Conservation (phyloP, 2,113 vertebrate species). For the Lepisosteus osseus region DNA sequence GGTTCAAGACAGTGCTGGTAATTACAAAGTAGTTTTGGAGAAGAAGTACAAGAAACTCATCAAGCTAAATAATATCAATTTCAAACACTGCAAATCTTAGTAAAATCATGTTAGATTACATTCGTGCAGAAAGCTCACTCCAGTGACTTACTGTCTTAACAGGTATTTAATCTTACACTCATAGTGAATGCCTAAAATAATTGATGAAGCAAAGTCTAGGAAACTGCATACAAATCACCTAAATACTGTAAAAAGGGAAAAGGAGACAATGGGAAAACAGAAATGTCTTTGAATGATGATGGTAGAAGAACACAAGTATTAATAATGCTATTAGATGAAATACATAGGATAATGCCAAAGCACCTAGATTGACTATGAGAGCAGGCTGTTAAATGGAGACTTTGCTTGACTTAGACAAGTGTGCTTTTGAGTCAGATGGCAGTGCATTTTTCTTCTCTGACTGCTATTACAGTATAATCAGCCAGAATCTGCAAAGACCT, state of each 20-base stretch:
- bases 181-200: constrained; percentile 20
- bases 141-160: constrained; percentile 48
- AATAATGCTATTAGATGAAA: constrained; percentile 27
- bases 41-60: constrained; percentile 35
- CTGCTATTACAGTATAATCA: constrained; percentile 41
- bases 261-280: constrained; percentile 21
- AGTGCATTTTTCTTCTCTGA: constrained; percentile 37
- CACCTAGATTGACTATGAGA: constrained; percentile 16
- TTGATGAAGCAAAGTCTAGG: constrained; percentile 38
- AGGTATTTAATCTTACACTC: constrained; percentile 55
- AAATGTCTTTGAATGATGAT: constrained; percentile 1
- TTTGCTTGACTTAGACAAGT: constrained; percentile 19
- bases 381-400: neutral
- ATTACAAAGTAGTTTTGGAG: constrained; percentile 36
- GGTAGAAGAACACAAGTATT: constrained; percentile 2
- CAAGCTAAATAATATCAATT: constrained; percentile 41
- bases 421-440: constrained; percentile 23
- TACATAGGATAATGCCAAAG: neutral
- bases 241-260: constrained; percentile 26
- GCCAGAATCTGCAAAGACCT: constrained; percentile 32
- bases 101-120: constrained; percentile 41
- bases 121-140: constrained; percentile 39
- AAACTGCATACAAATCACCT: constrained; percentile 30
- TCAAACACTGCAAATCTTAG: constrained; percentile 34
- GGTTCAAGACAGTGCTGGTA: constrained; percentile 24